Percentiles rank a stretch among this genome's conserved stretches.
phyloP scores from a whole-genome alignment of 2,888 invertebrate species.

The Microctonus hyperodae region DNA sequence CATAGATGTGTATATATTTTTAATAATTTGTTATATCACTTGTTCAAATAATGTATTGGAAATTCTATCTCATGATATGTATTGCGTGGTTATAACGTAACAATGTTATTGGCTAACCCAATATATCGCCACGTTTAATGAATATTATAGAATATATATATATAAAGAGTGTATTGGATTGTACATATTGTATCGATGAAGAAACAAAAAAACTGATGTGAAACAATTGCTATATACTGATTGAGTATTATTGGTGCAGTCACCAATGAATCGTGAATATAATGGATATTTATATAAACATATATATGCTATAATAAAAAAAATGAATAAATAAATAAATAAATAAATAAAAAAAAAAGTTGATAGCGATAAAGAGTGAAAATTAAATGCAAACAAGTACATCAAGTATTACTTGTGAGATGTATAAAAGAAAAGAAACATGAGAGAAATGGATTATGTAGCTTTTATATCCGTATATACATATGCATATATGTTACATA shows the following conservation, averaged over 20 bases:
- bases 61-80: constrained; percentile 17
- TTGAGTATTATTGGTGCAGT: constrained; percentile 34
- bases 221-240: constrained; percentile 36
- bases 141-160: background rate
- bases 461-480: no score
- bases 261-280: constrained; percentile 32
- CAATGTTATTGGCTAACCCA: constrained; percentile 14
- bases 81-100: constrained; percentile 5
- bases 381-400: background rate
- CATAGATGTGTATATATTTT: constrained; percentile 2
- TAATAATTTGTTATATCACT: constrained; percentile 29
- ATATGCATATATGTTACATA: background rate
- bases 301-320: no score
- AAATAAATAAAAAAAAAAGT: constrained; percentile 24
- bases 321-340: constrained; percentile 31
- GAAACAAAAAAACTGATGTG: constrained; percentile 27
- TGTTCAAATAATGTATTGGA: constrained; percentile 31
- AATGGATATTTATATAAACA: no score
- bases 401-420: no score
- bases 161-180: constrained; percentile 16
- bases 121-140: background rate
- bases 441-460: no score
- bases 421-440: no score
- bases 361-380: constrained; percentile 24
- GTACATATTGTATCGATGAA: background rate